A percentile compares a stretch with the other conserved stretches of the same genome.
Conservation (phyloP, 2,113 vertebrate species). For the Brachyhypopomus gauderio region DNA sequence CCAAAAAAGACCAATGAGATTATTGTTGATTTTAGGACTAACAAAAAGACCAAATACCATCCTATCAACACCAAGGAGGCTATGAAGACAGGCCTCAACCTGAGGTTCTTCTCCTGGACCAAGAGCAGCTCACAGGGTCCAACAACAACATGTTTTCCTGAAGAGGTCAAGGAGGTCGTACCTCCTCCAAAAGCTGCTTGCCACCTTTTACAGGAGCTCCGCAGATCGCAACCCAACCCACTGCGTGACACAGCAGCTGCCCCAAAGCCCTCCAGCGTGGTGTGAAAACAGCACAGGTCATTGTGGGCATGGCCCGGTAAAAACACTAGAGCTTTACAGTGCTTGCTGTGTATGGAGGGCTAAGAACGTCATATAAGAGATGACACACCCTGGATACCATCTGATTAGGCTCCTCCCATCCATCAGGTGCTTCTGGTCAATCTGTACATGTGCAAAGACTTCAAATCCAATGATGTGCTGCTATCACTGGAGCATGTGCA, state of each 20-base stretch:
- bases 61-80: too few species aligned
- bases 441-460: neutral
- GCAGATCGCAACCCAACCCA: too few species aligned
- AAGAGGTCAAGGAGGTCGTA: too few species aligned
- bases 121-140: too few species aligned
- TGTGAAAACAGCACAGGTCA: slow-evolving; percentile 21
- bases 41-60: neutral
- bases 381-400: too few species aligned
- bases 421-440: neutral
- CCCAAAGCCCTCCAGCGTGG: neutral
- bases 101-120: too few species aligned
- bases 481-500: too few species aligned
- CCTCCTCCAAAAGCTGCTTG: too few species aligned
- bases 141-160: too few species aligned
- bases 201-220: too few species aligned
- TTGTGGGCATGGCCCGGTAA: neutral
- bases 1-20: neutral
- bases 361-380: neutral
- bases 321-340: slow-evolving; percentile 1
- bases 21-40: neutral
- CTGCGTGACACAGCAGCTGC: neutral
- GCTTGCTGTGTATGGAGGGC: neutral
- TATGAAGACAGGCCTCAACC: too few species aligned
- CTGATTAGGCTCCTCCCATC: neutral
- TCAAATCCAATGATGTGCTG: too few species aligned